Evolutionary conservation across 2,797 vertebrate species (phyloP).

Genomic region (Ciconia nigra): DNA sequence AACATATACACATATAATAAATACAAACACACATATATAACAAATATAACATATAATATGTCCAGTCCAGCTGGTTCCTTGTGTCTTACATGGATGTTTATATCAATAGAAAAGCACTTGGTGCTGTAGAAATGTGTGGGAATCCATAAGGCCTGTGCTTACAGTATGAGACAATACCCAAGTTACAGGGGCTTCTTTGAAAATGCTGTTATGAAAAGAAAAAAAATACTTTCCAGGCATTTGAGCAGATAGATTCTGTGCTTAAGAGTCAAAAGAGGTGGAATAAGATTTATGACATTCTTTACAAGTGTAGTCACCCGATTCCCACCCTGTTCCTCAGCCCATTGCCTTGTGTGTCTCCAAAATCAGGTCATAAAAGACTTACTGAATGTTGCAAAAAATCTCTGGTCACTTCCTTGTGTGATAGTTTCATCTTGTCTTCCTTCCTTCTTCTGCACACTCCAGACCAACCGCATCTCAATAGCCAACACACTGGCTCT

Average conservation of each 20-base stretch:
- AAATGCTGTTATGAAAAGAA: background rate
- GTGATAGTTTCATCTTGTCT: background rate
- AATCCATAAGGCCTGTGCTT: background rate
- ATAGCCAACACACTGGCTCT: background rate
- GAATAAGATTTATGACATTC: background rate
- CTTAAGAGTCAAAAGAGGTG: background rate
- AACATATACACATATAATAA: background rate
- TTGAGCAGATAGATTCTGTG: background rate
- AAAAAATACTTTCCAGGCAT: background rate
- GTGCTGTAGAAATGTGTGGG: background rate
- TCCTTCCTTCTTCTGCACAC: background rate
- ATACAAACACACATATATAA: background rate
- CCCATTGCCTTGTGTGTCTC: background rate
- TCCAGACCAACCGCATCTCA: background rate
- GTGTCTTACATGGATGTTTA: background rate
- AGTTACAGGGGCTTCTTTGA: background rate
- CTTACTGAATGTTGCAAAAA: background rate
- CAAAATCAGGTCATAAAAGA: background rate
- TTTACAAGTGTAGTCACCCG: accelerated
- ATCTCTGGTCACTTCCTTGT: background rate
- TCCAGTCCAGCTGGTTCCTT: background rate
- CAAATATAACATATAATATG: background rate
- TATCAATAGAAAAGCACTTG: background rate
- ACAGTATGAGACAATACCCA: background rate
- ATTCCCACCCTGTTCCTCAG: background rate